These are phyloP conservation scores for Mechanitis mazaeus DNA, from an alignment of 2,888 invertebrate species.

Conservation along the genomic window DNA sequence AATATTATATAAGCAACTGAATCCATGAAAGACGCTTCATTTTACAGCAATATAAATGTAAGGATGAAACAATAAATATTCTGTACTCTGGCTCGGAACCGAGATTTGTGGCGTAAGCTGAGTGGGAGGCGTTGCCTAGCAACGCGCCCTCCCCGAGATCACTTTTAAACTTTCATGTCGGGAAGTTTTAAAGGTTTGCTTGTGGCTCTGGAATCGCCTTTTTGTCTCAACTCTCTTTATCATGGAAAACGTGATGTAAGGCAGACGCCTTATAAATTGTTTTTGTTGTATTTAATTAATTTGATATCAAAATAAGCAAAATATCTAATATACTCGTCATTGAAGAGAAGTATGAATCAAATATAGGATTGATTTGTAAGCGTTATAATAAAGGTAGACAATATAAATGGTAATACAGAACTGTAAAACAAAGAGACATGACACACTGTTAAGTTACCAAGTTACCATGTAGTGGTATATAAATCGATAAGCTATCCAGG, in stretches of 20 bases:
- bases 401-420: no score
- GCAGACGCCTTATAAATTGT: slow-evolving; percentile 8
- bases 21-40: slow-evolving; percentile 2
- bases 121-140: slow-evolving; percentile 66
- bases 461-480: no score
- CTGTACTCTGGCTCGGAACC: slow-evolving; percentile 61
- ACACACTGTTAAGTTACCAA: no score
- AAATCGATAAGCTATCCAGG: no score
- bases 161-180: slow-evolving; percentile 77
- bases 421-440: no score
- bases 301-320: no score
- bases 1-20: background rate
- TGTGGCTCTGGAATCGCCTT: slow-evolving; percentile 68
- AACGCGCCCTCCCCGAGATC: slow-evolving; percentile 59
- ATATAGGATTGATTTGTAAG: no score
- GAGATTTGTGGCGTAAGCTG: slow-evolving; percentile 68
- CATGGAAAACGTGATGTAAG: slow-evolving; percentile 43
- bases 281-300: background rate
- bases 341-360: no score
- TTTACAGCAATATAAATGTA: slow-evolving; percentile 38
- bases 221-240: slow-evolving; percentile 63
- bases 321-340: no score
- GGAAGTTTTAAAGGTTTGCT: slow-evolving; percentile 74
- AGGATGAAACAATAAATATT: slow-evolving; percentile 65
- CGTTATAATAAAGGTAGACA: no score